Base-by-base conservation (phyloP, 2,888 invertebrate genomes). In the Chalcis sispes region DNA sequence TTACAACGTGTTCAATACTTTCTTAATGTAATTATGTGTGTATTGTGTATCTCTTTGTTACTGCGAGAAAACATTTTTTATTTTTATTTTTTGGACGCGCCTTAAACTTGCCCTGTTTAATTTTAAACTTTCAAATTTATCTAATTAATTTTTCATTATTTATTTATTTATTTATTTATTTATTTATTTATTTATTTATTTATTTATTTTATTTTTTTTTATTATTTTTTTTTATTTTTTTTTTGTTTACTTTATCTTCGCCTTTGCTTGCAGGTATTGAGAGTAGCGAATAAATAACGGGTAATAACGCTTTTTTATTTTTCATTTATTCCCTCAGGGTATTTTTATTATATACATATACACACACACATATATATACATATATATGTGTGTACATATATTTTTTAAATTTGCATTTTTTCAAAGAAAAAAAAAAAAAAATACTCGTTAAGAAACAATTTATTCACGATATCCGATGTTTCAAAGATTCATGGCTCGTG, bases 341-440 rank as follows among this genome's bases (percentile, higher is more conserved):
- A 56, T n/a, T 72, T 64, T 72, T 72, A 66, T 64, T 71, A 61
- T 65, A 29, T 48, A 65, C 40, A 56, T 32, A n/a, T n/a, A n/a
- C n/a, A n/a, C n/a, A n/a, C n/a, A n/a, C n/a, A n/a, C n/a, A n/a
- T 64, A 46, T 71, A 36, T 72, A 64, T 67, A 32, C 62, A 54
- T 40, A 54, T 46, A 23, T 46, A 42, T n/a, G n/a, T n/a, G n/a
- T n/a, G n/a, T n/a, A n/a, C n/a, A n/a, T n/a, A n/a, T n/a, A n/a
- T 71, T 80, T 82, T 83, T 83, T 83, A 81, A 81, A 80, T 81
- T 82, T 76, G 81, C 79, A 82, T 82, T 79, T 79, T 76, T 82
- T 15, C 81, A 80, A 83, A 83, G 82, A n/a, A n/a, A n/a, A n/a
- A n/a, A n/a, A n/a, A n/a, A n/a, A n/a, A n/a, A n/a, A n/a, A n/a